A percentile compares a stretch with the other conserved stretches of the same genome.
Evolutionary conservation across 2,113 vertebrate genomes (phyloP).

Genomic region (Burhinus bistriatus): DNA sequence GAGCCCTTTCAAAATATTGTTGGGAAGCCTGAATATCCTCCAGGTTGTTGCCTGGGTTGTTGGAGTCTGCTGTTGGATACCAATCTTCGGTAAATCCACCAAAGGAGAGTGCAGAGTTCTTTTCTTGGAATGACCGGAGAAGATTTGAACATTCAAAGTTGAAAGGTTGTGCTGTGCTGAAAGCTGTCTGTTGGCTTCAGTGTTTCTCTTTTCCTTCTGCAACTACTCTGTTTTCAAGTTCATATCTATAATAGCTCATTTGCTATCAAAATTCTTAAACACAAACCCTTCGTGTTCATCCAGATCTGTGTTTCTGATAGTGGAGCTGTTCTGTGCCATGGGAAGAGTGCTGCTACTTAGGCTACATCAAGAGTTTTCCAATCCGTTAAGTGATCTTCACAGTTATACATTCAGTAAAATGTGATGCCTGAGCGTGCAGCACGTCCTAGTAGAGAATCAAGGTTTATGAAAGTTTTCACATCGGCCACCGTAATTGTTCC

Average conservation of each 20-base stretch:
- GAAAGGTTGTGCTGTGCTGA: not conserved
- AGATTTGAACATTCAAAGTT: not conserved
- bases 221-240: not conserved
- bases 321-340: not conserved
- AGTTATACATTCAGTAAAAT: not conserved
- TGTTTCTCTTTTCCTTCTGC: not conserved
- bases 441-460: not conserved
- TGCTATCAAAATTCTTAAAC: not conserved
- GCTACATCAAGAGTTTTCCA: not conserved
- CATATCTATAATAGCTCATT: not conserved
- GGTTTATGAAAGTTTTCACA: not conserved
- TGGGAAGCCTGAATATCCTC: not conserved
- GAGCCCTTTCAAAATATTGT: not conserved
- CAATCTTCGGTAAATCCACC: not conserved
- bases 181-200: not conserved
- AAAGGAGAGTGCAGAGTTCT: not conserved
- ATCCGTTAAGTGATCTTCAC: not conserved
- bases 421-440: not conserved
- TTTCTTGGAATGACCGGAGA: not conserved
- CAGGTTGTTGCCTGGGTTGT: not conserved
- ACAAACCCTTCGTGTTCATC: not conserved
- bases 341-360: not conserved
- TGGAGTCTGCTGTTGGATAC: not conserved
- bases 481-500: not conserved
- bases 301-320: not conserved